Conservation (phyloP, 2,888 invertebrate genomes). For the Agonopterix arenella region DNA sequence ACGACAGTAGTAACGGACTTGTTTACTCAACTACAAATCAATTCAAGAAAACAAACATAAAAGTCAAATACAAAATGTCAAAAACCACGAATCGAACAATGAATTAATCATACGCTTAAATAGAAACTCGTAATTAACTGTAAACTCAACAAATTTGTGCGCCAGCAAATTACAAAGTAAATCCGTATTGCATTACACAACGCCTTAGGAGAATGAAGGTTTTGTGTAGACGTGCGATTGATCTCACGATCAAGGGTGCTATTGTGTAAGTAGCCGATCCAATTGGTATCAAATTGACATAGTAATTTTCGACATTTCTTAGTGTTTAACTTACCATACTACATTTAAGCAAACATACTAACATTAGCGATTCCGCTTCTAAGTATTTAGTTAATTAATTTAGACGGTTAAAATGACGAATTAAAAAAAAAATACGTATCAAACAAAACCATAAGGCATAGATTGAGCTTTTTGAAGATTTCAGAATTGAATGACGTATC, state of each 20-base stretch:
- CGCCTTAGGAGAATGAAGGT: slow-evolving; percentile 10
- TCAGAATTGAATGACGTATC: too few species aligned
- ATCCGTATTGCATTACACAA: slow-evolving; percentile 15
- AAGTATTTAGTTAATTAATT: too few species aligned
- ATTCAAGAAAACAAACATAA: neutral
- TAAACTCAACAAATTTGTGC: slow-evolving; percentile 17
- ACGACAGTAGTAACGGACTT: neutral
- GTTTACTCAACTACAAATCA: neutral
- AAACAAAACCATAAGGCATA: too few species aligned
- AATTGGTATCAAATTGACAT: too few species aligned
- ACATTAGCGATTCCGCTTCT: too few species aligned
- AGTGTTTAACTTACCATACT: too few species aligned
- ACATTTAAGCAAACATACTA: too few species aligned
- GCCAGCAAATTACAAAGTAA: slow-evolving; percentile 18
- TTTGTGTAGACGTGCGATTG: slow-evolving; percentile 1
- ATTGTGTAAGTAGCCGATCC: too few species aligned
- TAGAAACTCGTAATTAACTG: slow-evolving; percentile 10
- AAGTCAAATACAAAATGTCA: slow-evolving; percentile 2
- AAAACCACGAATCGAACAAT: slow-evolving; percentile 8
- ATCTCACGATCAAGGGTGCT: neutral
- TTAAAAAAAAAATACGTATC: too few species aligned
- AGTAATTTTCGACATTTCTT: too few species aligned
- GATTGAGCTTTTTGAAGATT: too few species aligned
- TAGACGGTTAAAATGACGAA: too few species aligned
- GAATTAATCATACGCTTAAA: slow-evolving; percentile 10